Evolutionary conservation across 1,140 invertebrate species (phyloP).

Genomic region (Philotrypesis tridentata): DNA sequence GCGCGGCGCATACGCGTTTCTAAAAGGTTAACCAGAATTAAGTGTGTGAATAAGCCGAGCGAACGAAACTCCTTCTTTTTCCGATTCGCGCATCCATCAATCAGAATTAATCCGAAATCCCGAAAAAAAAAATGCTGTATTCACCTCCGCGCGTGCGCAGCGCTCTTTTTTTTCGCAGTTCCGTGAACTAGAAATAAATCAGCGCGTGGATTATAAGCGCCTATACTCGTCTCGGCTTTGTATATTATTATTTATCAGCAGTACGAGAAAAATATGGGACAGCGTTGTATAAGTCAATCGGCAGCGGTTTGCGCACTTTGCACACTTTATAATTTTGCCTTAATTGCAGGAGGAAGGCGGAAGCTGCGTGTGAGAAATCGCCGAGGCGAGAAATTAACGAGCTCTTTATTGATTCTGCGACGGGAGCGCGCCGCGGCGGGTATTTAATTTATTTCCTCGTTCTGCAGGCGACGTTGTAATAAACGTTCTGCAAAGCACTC

Average conservation of each 20-base stretch:
- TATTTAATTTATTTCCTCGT: not conserved
- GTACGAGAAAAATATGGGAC: too few relatives aligned
- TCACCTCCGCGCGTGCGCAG: too few relatives aligned
- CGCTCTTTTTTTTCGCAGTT: too few relatives aligned
- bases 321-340: too few relatives aligned
- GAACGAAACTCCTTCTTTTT: not conserved
- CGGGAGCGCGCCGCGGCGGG: not conserved
- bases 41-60: not conserved
- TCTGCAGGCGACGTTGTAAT: not conserved
- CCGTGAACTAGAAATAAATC: not conserved
- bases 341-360: not conserved
- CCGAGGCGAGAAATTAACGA: not conserved
- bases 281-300: too few relatives aligned
- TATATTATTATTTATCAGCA: too few relatives aligned
- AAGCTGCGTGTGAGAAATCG: not conserved
- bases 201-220: too few relatives aligned
- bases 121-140: not conserved
- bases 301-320: too few relatives aligned
- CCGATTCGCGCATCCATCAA: not conserved
- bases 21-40: too few relatives aligned
- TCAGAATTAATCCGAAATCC: not conserved
- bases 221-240: too few relatives aligned
- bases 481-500: not conserved
- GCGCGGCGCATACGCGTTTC: too few relatives aligned
- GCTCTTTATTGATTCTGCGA: not conserved